Evolutionary conservation across 2,888 invertebrate genomes (phyloP).

Genomic region (Apodemia mormo): DNA sequence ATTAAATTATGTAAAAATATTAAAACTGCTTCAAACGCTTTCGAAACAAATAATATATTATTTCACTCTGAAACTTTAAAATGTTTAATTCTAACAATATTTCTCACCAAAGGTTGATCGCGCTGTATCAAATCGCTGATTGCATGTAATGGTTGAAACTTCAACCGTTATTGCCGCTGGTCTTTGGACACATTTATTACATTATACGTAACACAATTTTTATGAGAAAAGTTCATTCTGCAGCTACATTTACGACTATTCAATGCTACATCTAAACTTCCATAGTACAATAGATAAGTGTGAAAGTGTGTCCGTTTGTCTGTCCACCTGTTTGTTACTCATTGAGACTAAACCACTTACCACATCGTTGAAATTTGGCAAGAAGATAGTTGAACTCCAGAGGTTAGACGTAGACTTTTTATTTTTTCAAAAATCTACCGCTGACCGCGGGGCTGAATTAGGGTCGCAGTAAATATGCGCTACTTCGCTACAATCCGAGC

Average conservation of each 20-base stretch:
- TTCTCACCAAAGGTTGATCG: constrained; percentile 61
- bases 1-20: not conserved
- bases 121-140: constrained; percentile 69
- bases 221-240: constrained; percentile 41
- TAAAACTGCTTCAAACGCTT: not conserved
- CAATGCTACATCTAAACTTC: not conserved
- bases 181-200: constrained; percentile 72
- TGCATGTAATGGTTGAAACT: constrained; percentile 61
- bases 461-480: too few species aligned
- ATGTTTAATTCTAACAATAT: constrained; percentile 36
- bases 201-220: constrained; percentile 71
- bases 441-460: too few species aligned
- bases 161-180: constrained; percentile 70
- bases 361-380: too few species aligned
- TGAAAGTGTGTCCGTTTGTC: not conserved
- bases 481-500: too few species aligned
- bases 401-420: too few species aligned
- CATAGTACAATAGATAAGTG: not conserved
- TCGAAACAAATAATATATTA: not conserved
- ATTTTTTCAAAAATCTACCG: too few species aligned
- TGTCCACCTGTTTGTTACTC: too few species aligned
- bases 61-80: constrained; percentile 20
- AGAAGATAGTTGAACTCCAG: too few species aligned
- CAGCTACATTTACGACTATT: not conserved
- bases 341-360: too few species aligned